A percentile compares a stretch with the other conserved stretches of the same genome.
These are phyloP conservation scores for Myathropa florea DNA, from an alignment of 2,888 invertebrate species.

Conservation along the genomic window DNA sequence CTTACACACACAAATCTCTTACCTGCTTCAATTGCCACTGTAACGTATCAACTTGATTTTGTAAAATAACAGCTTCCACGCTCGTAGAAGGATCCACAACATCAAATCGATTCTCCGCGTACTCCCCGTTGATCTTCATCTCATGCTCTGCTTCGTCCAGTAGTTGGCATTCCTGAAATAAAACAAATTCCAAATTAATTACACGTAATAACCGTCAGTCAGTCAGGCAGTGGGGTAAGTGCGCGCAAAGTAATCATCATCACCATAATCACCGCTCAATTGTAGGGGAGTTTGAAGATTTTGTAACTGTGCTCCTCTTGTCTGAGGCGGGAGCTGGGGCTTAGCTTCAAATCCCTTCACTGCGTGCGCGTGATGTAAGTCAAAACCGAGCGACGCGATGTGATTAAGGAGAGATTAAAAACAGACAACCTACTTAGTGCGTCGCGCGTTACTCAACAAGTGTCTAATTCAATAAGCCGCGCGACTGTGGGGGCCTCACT, in stretches of 20 bases:
- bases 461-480: conserved; percentile 24
- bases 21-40: conserved; percentile 88
- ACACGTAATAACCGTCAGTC: conserved; percentile 10
- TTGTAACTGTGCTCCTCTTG: conserved; percentile 23
- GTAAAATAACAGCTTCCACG: conserved; percentile 84
- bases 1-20: conserved; percentile 72
- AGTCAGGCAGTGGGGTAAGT: conserved; percentile 5
- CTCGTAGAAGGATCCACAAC: conserved; percentile 73
- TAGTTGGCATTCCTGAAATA: conserved; percentile 66
- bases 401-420: conserved; percentile 17
- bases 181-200: conserved; percentile 23
- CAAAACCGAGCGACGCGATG: not conserved
- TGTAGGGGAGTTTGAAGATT: conserved; percentile 24
- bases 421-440: conserved; percentile 12
- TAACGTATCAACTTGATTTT: conserved; percentile 85
- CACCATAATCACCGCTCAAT: not conserved
- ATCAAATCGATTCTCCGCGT: conserved; percentile 62
- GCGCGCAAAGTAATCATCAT: conserved; percentile 6
- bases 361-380: conserved; percentile 32
- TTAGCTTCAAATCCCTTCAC: not conserved
- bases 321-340: not conserved
- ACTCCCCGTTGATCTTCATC: conserved; percentile 37
- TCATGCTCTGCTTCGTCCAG: conserved; percentile 51
- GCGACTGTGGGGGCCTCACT: not conserved
- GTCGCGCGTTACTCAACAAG: conserved; percentile 17